phyloP scores from a whole-genome alignment of 1,140 invertebrate genomes.

The Trachymyrmex cornetzi region DNA sequence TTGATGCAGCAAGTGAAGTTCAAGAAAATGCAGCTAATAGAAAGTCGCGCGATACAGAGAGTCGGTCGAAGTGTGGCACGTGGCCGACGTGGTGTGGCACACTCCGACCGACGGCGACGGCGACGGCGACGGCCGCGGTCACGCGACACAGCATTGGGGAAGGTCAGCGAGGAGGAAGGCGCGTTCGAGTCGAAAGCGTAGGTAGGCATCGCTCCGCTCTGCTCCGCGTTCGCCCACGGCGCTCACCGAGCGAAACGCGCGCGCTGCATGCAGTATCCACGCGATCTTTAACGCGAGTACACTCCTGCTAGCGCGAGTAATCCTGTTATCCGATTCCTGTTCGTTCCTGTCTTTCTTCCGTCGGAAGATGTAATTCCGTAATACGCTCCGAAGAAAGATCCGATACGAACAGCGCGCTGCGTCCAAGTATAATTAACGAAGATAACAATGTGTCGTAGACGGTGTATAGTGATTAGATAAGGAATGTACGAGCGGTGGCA shows the following conservation, averaged over 20 bases:
- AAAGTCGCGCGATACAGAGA: background rate
- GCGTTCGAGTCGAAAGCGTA: conserved; percentile 39
- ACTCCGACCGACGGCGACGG: conserved; percentile 3
- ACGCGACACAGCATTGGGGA: conserved; percentile 57
- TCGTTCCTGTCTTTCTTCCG: too few relatives aligned
- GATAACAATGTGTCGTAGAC: conserved; percentile 16
- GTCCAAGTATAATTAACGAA: conserved; percentile 1
- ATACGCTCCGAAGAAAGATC: background rate
- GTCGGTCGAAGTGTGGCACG: conserved; percentile 16
- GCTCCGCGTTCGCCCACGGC: conserved; percentile 55
- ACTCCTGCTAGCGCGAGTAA: conserved; percentile 36
- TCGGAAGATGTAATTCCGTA: background rate
- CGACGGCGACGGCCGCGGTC: conserved; percentile 18
- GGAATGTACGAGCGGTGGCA: conserved; percentile 5
- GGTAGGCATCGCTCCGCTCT: conserved; percentile 50
- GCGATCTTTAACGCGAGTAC: conserved; percentile 26
- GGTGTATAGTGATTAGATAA: conserved; percentile 19
- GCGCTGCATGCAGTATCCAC: conserved; percentile 27
- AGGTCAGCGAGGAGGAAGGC: conserved; percentile 62
- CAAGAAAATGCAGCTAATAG: background rate
- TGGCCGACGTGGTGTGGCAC: conserved; percentile 50
- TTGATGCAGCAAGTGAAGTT: background rate
- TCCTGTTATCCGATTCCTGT: background rate
- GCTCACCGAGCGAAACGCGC: conserved; percentile 41
- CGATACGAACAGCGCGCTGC: background rate